phyloP scores from a whole-genome alignment of 2,888 invertebrate species.

The Cordylochernes scorpioides region DNA sequence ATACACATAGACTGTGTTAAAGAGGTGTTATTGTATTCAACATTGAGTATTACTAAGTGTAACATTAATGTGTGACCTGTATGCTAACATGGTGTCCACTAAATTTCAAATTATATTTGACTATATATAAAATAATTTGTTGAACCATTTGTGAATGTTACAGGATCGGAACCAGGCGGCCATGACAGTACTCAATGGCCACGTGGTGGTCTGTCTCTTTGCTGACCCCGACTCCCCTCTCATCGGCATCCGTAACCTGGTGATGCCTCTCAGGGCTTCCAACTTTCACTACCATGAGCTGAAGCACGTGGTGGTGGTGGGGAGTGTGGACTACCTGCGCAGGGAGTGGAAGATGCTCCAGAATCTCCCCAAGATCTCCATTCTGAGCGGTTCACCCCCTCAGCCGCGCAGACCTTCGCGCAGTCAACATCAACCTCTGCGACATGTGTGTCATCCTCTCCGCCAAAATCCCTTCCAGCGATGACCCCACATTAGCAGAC shows the following conservation, averaged over 20 bases:
- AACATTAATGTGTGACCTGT: too few species aligned
- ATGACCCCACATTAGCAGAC: conserved; percentile 96
- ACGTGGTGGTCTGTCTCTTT: conserved; percentile 93
- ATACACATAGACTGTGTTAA: too few species aligned
- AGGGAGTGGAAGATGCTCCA: conserved; percentile 99
- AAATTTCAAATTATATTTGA: too few species aligned
- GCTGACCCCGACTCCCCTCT: conserved; percentile 97
- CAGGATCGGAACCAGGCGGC: conserved; percentile 96
- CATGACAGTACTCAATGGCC: conserved; percentile 90
- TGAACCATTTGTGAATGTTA: too few species aligned
- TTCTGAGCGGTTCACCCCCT: conserved; percentile 94
- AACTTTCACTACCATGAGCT: conserved; percentile 99
- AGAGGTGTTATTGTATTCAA: too few species aligned
- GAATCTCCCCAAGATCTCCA: conserved; percentile 95
- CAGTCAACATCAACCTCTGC: conserved; percentile 97
- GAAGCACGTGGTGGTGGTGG: conserved; percentile 96
- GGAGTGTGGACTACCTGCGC: conserved; percentile 89
- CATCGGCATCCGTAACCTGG: conserved; percentile 87
- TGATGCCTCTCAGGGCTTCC: conserved; percentile 94
- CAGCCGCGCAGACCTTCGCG: conserved; percentile 90
- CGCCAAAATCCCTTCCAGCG: conserved; percentile 94
- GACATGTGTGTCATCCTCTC: conserved; percentile 99
- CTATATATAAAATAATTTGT: too few species aligned
- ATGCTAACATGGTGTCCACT: too few species aligned
- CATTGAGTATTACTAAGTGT: too few species aligned